A percentile compares a stretch with the other conserved stretches of the same genome.
phyloP scores from a whole-genome alignment of 2,888 invertebrate species.

The Alloplasta piceator region DNA sequence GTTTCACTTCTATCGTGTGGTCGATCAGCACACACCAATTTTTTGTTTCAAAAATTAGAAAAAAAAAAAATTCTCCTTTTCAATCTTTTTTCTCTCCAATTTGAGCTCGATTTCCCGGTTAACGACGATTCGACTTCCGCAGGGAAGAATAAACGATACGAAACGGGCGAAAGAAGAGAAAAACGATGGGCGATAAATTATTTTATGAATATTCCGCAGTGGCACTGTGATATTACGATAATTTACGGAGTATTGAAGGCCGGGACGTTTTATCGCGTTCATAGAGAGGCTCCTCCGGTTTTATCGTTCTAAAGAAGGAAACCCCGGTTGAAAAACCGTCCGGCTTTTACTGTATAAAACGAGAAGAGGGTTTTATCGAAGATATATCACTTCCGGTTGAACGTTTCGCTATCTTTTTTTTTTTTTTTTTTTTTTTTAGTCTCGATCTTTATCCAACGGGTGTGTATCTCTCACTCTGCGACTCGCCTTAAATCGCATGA shows the following conservation, averaged over 20 bases:
- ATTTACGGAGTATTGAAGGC: conserved; percentile 53
- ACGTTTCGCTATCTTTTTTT: conserved; percentile 41
- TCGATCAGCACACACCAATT: too few species aligned
- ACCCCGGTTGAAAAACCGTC: conserved; percentile 4
- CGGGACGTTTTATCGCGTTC: conserved; percentile 48
- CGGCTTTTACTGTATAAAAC: conserved; percentile 18
- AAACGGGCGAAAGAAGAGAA: conserved; percentile 9
- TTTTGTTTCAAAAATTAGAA: too few species aligned
- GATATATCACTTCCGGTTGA: conserved; percentile 63
- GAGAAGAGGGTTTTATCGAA: conserved; percentile 53
- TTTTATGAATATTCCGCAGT: conserved; percentile 36
- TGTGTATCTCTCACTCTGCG: conserved; percentile 41
- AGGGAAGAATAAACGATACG: conserved; percentile 8
- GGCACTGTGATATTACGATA: conserved; percentile 50
- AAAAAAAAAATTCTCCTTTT: too few species aligned
- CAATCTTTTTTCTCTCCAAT: too few species aligned
- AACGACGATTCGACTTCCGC: conserved; percentile 12
- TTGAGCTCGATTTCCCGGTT: background rate
- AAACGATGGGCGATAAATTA: conserved; percentile 53
- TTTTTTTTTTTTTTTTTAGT: conserved; percentile 16
- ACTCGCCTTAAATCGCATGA: conserved; percentile 59
- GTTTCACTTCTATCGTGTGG: too few species aligned
- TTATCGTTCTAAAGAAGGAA: conserved; percentile 50
- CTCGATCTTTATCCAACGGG: conserved; percentile 50
- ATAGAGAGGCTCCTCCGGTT: conserved; percentile 18